Percentiles rank a stretch among this genome's conserved stretches.
Conservation (phyloP, 2,797 vertebrate species). For the Tangara arthus region DNA sequence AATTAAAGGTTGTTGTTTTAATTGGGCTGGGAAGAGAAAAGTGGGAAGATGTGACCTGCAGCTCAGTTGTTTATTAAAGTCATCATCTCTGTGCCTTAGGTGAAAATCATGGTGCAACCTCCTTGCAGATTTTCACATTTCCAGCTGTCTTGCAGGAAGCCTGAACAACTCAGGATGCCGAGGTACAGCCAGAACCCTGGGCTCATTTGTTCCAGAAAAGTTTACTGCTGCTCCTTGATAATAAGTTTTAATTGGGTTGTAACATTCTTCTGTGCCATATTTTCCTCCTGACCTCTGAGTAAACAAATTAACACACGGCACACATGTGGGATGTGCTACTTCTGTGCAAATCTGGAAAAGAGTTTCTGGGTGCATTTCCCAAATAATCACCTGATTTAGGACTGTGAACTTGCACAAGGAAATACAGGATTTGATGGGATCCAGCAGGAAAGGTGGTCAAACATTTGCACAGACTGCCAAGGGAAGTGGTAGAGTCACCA, state of each 20-base stretch:
- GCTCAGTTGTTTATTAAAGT: background rate
- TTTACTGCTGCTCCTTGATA: background rate
- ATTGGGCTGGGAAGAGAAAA: background rate
- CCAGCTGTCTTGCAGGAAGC: background rate
- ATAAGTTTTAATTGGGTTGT: constrained; percentile 12
- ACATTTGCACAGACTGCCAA: background rate
- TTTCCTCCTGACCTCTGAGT: background rate
- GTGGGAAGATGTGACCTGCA: background rate
- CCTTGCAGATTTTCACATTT: background rate
- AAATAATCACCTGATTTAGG: background rate
- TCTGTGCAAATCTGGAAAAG: background rate
- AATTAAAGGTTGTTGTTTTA: constrained; percentile 37
- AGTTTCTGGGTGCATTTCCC: background rate
- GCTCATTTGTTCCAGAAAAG: background rate
- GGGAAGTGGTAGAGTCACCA: background rate
- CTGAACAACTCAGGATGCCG: background rate
- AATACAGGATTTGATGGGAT: background rate
- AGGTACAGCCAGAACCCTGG: background rate
- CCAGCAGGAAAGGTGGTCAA: background rate
- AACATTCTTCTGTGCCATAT: background rate
- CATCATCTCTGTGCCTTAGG: background rate
- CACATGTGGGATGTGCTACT: background rate
- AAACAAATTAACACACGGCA: background rate
- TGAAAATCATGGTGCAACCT: background rate
- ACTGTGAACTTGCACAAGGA: background rate